Evolutionary conservation across 2,888 invertebrate species (phyloP), one percentile per base, ranked within the genome.

Genomic region (Ellobium chinense): DNA sequence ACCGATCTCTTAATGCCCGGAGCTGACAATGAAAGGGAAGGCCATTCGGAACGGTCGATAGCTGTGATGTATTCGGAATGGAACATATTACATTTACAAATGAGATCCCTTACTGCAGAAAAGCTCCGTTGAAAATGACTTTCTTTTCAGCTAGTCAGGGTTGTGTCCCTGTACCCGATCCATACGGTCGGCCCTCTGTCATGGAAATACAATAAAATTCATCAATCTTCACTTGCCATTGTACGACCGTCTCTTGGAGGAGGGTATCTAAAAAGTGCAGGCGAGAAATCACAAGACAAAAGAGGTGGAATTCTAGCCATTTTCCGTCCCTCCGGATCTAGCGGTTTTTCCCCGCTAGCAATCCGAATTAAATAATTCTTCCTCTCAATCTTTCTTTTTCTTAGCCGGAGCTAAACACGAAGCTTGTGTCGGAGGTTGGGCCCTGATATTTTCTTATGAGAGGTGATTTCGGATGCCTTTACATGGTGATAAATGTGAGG

Each of bases 21-120:
- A 46, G 46, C 46, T 46, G 46, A 46, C 46, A 46, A 46, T 46
- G 46, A 46, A 46, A 46, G 18, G n/a, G 46, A 46, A 18, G 46
- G 46, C 9, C 46, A 46, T 46, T 46, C n/a, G 46, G 46, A 7
- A 7, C 29, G 63, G 12, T 63, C 63, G 63, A 63, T 63, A 63
- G 21, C 63, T 31, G 31, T 14, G 63, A 29, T 63, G 63, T 63
- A 31, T 63, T 63, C 63, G n/a, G 63, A 31, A 63, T 34, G 63
- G 31, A 63, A 34, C 63, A 63, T 63, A 63, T 31, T 63, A 31
- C 63, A 63, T 29, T 63, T 34, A 63, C 63, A 63, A 63, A 63
- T 63, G 63, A 63, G 63, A 63, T 63, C 29, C 31, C 27, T 34
- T 58, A 29, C 63, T 63, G 63, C 31, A 29, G 12, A 31, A 63